Percentiles rank a stretch among this genome's conserved stretches.
Conservation (phyloP, 2,113 vertebrate genomes). For the Empidonax traillii region DNA sequence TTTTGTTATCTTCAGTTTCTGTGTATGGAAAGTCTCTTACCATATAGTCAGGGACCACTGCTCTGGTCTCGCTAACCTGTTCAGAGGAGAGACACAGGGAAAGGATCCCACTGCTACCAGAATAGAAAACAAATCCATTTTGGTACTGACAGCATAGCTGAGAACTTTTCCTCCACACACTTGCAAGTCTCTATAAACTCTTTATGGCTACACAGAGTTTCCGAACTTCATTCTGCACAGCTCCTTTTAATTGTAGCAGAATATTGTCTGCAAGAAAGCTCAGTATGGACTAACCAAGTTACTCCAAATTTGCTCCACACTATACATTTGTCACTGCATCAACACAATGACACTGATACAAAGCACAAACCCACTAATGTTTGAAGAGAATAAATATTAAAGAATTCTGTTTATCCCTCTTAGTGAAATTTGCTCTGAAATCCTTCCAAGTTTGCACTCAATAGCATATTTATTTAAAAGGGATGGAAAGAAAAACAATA, state of each 20-base stretch:
- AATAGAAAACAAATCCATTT: neutral
- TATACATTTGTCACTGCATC: neutral
- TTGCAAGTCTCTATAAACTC: neutral
- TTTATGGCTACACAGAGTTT: neutral
- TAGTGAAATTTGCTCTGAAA: conserved; percentile 29
- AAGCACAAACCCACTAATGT: neutral
- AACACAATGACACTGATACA: neutral
- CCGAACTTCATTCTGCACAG: neutral
- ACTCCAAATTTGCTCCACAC: neutral
- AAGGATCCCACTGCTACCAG: neutral
- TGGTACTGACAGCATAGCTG: neutral
- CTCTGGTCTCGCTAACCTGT: neutral
- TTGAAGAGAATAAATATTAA: neutral
- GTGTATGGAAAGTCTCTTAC: neutral
- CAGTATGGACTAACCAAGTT: neutral
- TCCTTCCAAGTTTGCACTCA: neutral
- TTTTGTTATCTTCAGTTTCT: neutral
- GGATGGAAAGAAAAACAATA: conserved; percentile 36
- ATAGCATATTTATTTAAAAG: conserved; percentile 43
- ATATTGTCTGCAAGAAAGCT: neutral
- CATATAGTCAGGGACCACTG: rapidly evolving
- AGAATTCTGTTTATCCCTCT: conserved; percentile 9
- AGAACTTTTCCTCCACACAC: neutral
- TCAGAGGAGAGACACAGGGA: neutral
- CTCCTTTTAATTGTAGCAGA: neutral